Conservation (phyloP, 2,888 invertebrate species). For the Syrphus vitripennis region DNA sequence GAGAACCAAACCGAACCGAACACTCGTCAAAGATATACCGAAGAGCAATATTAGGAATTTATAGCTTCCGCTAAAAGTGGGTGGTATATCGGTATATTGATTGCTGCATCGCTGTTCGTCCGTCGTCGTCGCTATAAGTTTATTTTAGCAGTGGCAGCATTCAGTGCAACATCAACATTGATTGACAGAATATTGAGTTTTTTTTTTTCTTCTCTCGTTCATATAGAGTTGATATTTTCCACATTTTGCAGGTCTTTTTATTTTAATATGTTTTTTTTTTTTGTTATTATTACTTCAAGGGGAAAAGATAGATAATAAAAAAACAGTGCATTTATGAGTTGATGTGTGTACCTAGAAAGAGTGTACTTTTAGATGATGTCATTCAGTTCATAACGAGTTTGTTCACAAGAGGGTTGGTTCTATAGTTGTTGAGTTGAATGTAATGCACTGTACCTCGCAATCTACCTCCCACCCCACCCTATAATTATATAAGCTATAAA, state of each 20-base stretch:
- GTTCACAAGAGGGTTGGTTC: not conserved
- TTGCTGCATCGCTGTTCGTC: not conserved
- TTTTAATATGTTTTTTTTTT: not conserved
- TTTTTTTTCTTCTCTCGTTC: not conserved
- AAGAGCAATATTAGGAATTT: constrained; percentile 47
- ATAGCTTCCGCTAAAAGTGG: constrained; percentile 64
- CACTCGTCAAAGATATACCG: constrained; percentile 28
- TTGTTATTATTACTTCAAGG: not conserved
- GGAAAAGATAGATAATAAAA: not conserved
- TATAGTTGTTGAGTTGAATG: not conserved
- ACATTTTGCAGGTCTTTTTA: not conserved
- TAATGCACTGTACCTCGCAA: not conserved
- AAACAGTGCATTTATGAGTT: not conserved
- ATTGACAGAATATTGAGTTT: constrained; percentile 60
- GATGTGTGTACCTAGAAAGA: no score
- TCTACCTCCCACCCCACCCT: not conserved
- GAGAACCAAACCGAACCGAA: no score
- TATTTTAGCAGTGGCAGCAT: constrained; percentile 13
- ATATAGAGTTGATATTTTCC: not conserved
- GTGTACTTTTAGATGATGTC: constrained; percentile 4
- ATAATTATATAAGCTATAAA: constrained; percentile 1
- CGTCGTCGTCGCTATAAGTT: not conserved
- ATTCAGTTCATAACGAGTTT: constrained; percentile 6
- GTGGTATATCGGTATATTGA: constrained; percentile 25
- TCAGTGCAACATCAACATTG: constrained; percentile 27